Evolutionary conservation across 2,113 vertebrate species (phyloP), one percentile per base, ranked within the genome.

Genomic region (Cebus imitator): DNA sequence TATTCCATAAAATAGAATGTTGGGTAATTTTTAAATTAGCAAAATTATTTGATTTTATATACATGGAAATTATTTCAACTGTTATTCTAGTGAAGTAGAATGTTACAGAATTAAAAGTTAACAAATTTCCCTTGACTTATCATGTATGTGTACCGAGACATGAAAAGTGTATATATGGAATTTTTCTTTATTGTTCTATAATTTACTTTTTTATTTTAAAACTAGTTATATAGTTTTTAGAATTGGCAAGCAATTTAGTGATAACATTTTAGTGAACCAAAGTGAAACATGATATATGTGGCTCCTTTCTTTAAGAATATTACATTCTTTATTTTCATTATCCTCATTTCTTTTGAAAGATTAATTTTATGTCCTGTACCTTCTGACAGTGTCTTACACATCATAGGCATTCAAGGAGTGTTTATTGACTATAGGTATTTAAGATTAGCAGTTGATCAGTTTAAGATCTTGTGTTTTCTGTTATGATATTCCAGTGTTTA

Each of bases 121-220:
- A 64, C 1, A 83, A 25, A 75, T 76, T 72, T 94, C 91, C 48
- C 37, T 86, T 95, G 10, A 78, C 16, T 88, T 90, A 58, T 45
- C 2, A 2, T 91, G 21, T 84, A 37, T 80, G 11, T 76, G 1
- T 27, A 10, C 40, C 76, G 32, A 48, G 50, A 20, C 23, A 40
- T 76, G 37, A 50, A 66, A 82, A 27, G 14, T 48, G 6, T 86
- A 17, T 66, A 37, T 66, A 16, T 70, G 76, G 10, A 86, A 66
- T 85, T 95, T 85, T 88, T 80, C 50, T 82, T 61, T 90, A 86
- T 17, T 88, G 4, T 82, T 90, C 11, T 93, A 5, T 21, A 37
- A 66, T 92, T 95, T 94, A 61, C 48, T 66, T 93, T 92, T 78
- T 84, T 52, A 78, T 68, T 87, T 94, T 30, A 66, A 64, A 93